Evolutionary conservation across 2,113 vertebrate species (phyloP), one percentile per base, ranked within the genome.

Genomic region (Nothoprocta perdicaria): DNA sequence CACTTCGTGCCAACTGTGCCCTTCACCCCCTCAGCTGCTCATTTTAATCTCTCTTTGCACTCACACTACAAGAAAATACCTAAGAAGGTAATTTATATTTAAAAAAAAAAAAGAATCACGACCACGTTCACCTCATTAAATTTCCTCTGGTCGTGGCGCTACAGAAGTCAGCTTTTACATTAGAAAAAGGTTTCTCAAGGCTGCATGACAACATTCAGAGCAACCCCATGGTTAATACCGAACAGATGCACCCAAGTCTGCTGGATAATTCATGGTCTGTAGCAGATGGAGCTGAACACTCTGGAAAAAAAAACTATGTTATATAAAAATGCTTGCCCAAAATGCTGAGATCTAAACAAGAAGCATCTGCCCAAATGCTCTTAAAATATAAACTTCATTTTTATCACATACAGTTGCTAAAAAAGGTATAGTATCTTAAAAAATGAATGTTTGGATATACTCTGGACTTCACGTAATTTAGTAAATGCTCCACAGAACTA

Each of bases 61-160:
- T 96, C 97, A 97, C 84, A 96, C 74, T 83, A 97, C 80, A 96
- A 98, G 98, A 97, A 93, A 95, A 96, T 65, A 94, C 92, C 95
- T 97, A 96, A 95, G 95, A 97, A 97, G 94, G 96, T 96, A 97
- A 97, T 96, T 96, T 96, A 71, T 97, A 97, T 97, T 97, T 94
- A 80, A 67, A 92, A 97, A 89, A 92, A 97, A 89, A 95, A 92
- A 95, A 95, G 87, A 97, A 92, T 86, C 96, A 90, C 95, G 88
- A 93, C 98, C 97, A 97, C 96, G 96, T 98, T 99, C 99, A 99
- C 98, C 99, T 99, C 99, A 99, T 99, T 98, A 98, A 99, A 98
- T 96, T 98, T 97, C 95, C 95, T 97, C 97, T 97, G 87, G 96
- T 93, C 35, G 86, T 75, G 80, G 94, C 92, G 93, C 88, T 92